Percentiles rank a stretch among this genome's conserved stretches.
phyloP scores from a whole-genome alignment of 2,888 invertebrate genomes.

The Nasonovia ribisnigri region DNA sequence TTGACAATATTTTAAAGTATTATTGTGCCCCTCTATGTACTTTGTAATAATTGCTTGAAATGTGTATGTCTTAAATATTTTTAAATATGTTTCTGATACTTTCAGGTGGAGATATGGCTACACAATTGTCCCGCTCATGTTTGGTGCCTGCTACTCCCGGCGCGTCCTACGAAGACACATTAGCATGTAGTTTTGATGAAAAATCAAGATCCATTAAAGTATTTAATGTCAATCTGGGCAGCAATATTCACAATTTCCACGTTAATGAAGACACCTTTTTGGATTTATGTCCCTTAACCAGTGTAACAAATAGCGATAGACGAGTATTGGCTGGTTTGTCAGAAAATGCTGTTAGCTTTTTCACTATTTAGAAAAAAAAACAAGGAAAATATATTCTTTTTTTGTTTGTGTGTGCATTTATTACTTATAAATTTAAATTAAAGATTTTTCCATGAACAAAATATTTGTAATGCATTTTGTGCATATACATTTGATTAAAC shows the following conservation, averaged over 20 bases:
- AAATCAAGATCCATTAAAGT: slow-evolving; percentile 15
- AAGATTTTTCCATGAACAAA: background rate
- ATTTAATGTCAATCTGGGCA: background rate
- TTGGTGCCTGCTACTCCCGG: slow-evolving; percentile 3
- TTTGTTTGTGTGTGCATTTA: slow-evolving; percentile 5
- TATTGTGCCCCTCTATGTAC: background rate
- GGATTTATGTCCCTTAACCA: slow-evolving; percentile 47
- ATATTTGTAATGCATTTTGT: background rate
- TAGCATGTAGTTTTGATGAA: slow-evolving; percentile 39
- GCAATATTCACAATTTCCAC: slow-evolving; percentile 3
- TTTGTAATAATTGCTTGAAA: background rate
- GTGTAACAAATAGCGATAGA: background rate
- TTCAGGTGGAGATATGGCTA: slow-evolving; percentile 53
- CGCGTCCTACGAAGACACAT: background rate
- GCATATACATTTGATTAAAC: background rate
- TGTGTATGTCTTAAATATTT: background rate
- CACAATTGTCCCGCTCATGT: slow-evolving; percentile 43
- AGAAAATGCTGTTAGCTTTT: slow-evolving; percentile 22
- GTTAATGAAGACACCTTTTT: background rate
- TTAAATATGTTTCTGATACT: background rate
- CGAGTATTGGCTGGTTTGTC: slow-evolving; percentile 52
- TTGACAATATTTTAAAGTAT: background rate
- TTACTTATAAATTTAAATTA: background rate
- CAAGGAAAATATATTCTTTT: background rate
- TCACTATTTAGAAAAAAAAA: slow-evolving; percentile 17